Evolutionary conservation across 2,888 invertebrate genomes (phyloP), one percentile per base, ranked within the genome.

Genomic region (Phortica okadai): DNA sequence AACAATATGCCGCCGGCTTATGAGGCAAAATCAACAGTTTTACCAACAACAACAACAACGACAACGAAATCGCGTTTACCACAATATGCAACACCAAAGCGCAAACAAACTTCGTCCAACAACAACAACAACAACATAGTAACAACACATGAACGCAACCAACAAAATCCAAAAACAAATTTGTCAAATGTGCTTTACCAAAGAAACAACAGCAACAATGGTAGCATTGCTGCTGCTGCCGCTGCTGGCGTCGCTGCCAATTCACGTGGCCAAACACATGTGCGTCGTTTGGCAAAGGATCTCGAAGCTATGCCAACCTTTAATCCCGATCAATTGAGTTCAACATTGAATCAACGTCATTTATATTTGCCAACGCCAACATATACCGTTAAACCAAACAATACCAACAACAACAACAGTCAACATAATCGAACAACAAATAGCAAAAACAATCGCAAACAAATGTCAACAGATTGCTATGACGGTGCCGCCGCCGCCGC

Each of bases 231-330:
- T 58, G 58, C 58, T n/a, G 58, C 14, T 58, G 58, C 14, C 6
- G 58, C 58, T 58, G 16, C 74, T 72, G 25, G 62, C 74, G n/a
- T 75, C 78, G 6, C 69, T 75, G n/a, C 62, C 78, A 7, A 78
- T 79, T 73, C 74, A 42, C 62, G 62, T 33, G 25, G 10, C 11
- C 66, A 67, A 66, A 81, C 88, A 41, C 88, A 91, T 79, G 89
- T 90, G 44, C 84, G 88, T 54, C 86, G 88, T 78, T 81, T 90
- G 78, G 86, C 89, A 21, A 85, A 89, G 78, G 88, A 88, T 82
- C 83, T 91, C 77, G 86, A 89, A 81, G 90, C 83, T 44, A 88
- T 85, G 84, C 88, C 88, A 72, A 89, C 87, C 69, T 89, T 89
- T 62, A 84, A 87, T 80, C 83, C 81, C 64, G 79, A 84, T 77